These are phyloP conservation scores for Oscheius sp. DNA, from an alignment of 2,888 invertebrate genomes.

Conservation along the genomic window DNA sequence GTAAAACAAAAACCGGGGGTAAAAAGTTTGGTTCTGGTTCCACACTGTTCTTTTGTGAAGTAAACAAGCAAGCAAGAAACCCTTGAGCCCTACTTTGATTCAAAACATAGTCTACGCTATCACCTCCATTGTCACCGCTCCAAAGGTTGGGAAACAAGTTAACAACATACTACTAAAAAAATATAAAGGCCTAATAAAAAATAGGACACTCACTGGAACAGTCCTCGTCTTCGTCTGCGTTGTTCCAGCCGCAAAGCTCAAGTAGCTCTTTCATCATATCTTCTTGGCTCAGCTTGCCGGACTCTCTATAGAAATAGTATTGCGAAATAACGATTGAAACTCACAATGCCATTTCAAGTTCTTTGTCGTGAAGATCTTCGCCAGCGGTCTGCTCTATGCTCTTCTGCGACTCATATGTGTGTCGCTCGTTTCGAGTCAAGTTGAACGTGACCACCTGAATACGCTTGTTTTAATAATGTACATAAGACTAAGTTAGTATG, in stretches of 20 bases:
- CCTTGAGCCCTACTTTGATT: no score
- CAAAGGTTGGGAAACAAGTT: no score
- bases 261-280: slow-evolving; percentile 28
- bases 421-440: slow-evolving; percentile 8
- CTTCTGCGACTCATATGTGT: slow-evolving; percentile 3
- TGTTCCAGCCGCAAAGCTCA: slow-evolving; percentile 22
- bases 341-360: slow-evolving; percentile 13
- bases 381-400: slow-evolving; percentile 1
- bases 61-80: no score
- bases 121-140: no score
- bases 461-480: not conserved
- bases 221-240: not conserved
- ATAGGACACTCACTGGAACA: not conserved
- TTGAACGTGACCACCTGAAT: slow-evolving; percentile 25
- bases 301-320: not conserved
- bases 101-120: no score
- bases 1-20: no score
- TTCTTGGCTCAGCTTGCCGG: slow-evolving; percentile 16
- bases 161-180: no score
- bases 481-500: not conserved
- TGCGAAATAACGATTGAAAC: not conserved
- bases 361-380: not conserved
- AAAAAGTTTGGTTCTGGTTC: no score
- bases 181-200: no score
- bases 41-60: no score